phyloP scores from a whole-genome alignment of 2,797 vertebrate species.

The Lutjanus campechanus region DNA sequence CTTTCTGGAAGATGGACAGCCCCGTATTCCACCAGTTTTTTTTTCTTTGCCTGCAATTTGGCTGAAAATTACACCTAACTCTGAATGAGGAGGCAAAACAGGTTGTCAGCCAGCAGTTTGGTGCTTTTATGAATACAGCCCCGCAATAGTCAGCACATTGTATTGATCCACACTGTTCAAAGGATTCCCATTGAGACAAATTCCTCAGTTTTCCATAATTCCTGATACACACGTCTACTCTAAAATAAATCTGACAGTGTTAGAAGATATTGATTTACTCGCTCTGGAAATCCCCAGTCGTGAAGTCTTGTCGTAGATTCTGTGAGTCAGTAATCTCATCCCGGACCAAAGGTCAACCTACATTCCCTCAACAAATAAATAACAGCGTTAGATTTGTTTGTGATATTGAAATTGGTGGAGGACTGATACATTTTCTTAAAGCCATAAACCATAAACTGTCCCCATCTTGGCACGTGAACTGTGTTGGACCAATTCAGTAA shows the following conservation, averaged over 20 bases:
- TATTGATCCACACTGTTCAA: constrained; percentile 16
- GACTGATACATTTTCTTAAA: constrained; percentile 38
- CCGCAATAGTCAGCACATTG: constrained; percentile 15
- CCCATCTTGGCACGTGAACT: constrained; percentile 33
- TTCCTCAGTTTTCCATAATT: background rate
- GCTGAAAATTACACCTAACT: background rate
- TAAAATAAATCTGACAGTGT: background rate
- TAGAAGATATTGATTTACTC: constrained; percentile 4
- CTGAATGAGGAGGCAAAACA: background rate
- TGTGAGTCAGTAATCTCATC: constrained; percentile 10
- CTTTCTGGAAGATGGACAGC: background rate
- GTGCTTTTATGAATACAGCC: constrained; percentile 60
- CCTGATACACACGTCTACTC: background rate
- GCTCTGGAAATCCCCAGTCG: background rate
- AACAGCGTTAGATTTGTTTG: background rate
- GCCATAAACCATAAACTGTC: constrained; percentile 50
- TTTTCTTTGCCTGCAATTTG: background rate
- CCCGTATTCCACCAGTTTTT: no score
- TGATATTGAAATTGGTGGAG: background rate
- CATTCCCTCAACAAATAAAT: constrained; percentile 19
- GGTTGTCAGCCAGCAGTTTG: constrained; percentile 3
- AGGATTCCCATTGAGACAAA: background rate
- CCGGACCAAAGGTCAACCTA: background rate
- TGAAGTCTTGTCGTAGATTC: constrained; percentile 25
- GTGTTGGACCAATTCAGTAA: constrained; percentile 1